Evolutionary conservation across 2,113 vertebrate species (phyloP).

Genomic region (Lepus timidus): DNA sequence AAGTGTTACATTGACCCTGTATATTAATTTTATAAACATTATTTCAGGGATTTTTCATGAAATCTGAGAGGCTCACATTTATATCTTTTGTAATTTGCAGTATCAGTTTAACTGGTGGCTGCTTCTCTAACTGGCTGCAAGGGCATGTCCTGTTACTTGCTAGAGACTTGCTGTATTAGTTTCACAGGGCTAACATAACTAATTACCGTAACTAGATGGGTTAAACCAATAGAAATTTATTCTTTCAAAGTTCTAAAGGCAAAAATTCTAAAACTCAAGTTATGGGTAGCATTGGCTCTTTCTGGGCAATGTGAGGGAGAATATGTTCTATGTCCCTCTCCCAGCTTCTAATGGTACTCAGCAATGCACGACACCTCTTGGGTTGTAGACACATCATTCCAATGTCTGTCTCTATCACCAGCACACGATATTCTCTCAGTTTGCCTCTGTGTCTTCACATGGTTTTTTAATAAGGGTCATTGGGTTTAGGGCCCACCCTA

Average conservation of each 20-base stretch:
- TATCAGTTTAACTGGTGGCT: neutral
- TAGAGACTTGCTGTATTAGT: neutral
- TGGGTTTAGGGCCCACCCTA: neutral
- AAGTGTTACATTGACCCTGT: neutral
- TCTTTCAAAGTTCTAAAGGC: neutral
- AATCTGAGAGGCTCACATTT: neutral
- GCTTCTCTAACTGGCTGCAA: slow-evolving; percentile 7
- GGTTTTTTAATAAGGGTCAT: neutral
- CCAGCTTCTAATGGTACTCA: neutral
- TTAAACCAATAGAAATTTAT: neutral
- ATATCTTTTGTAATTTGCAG: neutral
- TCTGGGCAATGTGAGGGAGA: neutral
- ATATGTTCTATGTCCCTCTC: neutral
- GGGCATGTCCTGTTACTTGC: neutral
- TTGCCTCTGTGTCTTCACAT: neutral
- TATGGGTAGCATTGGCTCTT: neutral
- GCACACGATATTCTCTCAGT: neutral
- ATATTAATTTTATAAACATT: slow-evolving; percentile 12
- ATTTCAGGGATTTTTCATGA: neutral
- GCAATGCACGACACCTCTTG: neutral
- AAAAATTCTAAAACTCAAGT: slow-evolving; percentile 16
- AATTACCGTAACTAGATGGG: neutral
- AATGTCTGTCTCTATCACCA: neutral
- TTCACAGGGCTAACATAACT: neutral
- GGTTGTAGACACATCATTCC: neutral